These are phyloP conservation scores for Teleogryllus oceanicus DNA, from an alignment of 2,888 invertebrate species.

Conservation along the genomic window DNA sequence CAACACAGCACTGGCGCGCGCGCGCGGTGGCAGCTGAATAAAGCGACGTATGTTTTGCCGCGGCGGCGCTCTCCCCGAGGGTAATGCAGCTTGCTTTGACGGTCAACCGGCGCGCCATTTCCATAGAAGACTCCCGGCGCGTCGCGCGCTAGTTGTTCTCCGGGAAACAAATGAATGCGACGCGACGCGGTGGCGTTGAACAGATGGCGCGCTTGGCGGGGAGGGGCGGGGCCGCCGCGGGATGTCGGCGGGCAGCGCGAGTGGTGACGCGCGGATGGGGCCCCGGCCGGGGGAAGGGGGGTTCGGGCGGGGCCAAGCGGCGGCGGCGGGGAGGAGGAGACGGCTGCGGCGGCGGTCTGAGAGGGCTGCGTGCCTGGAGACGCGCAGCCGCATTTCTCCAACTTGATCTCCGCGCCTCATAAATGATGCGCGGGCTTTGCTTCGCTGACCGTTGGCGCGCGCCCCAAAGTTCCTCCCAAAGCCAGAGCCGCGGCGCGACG, in stretches of 20 bases:
- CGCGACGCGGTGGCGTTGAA: not conserved
- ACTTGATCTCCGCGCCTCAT: not conserved
- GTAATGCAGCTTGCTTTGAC: not conserved
- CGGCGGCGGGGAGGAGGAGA: too few species aligned
- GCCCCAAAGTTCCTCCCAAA: not conserved
- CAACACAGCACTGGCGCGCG: not conserved
- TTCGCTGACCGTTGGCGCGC: not conserved
- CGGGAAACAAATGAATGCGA: conserved; percentile 6
- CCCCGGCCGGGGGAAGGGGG: too few species aligned
- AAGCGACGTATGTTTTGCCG: not conserved
- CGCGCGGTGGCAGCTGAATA: not conserved
- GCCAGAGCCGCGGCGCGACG: too few species aligned
- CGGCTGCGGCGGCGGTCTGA: too few species aligned
- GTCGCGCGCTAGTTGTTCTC: not conserved
- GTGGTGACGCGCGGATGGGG: too few species aligned
- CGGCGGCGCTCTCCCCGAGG: not conserved
- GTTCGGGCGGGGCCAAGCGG: too few species aligned
- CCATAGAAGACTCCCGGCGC: not conserved
- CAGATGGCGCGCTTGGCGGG: too few species aligned
- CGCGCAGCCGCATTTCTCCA: conserved; percentile 18
- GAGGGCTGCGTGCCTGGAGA: not conserved
- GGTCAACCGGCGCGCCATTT: not conserved
- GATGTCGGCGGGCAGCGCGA: too few species aligned
- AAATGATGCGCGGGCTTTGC: conserved; percentile 18
- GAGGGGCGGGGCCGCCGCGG: too few species aligned